Percentiles rank a stretch among this genome's conserved stretches.
Evolutionary conservation across 1,140 invertebrate genomes (phyloP).

Genomic region (Nixonia krombeini): DNA sequence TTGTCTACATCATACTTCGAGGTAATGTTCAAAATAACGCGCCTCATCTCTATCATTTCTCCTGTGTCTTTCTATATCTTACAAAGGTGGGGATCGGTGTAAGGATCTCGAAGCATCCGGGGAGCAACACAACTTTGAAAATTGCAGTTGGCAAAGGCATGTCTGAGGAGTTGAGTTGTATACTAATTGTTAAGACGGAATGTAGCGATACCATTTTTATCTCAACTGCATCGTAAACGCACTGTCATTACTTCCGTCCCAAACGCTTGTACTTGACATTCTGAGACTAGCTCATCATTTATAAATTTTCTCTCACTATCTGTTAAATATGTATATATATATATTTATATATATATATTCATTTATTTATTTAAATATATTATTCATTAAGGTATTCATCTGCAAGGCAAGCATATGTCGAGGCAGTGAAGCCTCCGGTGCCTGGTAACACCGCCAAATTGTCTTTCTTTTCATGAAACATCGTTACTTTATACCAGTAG

Average conservation of each 20-base stretch:
- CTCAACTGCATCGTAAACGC: no score
- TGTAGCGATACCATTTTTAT: no score
- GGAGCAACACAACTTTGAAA: conserved; percentile 34
- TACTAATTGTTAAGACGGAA: no score
- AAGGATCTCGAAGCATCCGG: conserved; percentile 10
- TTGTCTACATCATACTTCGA: conserved; percentile 11
- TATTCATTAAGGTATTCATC: conserved; percentile 36
- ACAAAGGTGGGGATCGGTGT: conserved; percentile 25
- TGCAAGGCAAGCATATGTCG: conserved; percentile 59
- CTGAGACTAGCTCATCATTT: conserved; percentile 62
- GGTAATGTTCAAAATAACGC: conserved; percentile 1
- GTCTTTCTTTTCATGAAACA: conserved; percentile 22
- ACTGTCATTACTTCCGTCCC: no score
- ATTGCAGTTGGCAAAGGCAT: conserved; percentile 58
- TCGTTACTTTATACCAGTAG: conserved; percentile 34
- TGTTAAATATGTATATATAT: conserved; percentile 48
- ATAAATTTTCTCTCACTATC: conserved; percentile 51
- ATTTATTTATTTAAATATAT: no score
- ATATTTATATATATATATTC: conserved; percentile 42
- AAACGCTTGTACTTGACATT: conserved; percentile 58
- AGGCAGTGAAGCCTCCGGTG: no score
- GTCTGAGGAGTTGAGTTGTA: conserved; percentile 26
- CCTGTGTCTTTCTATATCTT: conserved; percentile 12
- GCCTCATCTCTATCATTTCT: conserved; percentile 25
- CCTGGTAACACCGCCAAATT: conserved; percentile 23